Conservation (phyloP, 1,140 invertebrate genomes). For the Drosophila ohnishii region DNA sequence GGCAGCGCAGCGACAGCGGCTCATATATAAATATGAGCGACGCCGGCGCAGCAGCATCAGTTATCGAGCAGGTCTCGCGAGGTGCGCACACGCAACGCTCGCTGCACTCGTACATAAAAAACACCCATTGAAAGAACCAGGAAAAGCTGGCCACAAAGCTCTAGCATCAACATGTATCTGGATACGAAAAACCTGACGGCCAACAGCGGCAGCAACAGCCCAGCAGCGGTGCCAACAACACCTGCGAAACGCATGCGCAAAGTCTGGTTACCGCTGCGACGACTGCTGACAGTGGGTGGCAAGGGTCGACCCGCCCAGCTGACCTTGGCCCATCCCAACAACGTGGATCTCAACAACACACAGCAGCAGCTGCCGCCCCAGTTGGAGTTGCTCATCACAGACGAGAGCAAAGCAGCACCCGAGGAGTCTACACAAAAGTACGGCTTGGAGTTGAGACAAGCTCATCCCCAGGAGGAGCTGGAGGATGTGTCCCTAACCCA, state of each 20-base stretch:
- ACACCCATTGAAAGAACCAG: conserved; percentile 16
- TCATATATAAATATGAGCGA: conserved; percentile 82
- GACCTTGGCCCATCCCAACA: conserved; percentile 71
- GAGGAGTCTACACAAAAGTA: conserved; percentile 52
- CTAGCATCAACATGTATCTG: conserved; percentile 64
- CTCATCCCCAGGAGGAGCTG: conserved; percentile 30
- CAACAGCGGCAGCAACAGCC: conserved; percentile 28
- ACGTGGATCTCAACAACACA: conserved; percentile 80
- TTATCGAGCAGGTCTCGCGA: conserved; percentile 79
- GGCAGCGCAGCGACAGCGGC: conserved; percentile 69
- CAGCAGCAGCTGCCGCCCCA: conserved; percentile 22
- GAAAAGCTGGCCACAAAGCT: conserved; percentile 40
- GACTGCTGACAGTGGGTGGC: conserved; percentile 67
- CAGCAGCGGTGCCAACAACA: conserved; percentile 20
- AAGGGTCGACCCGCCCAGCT: conserved; percentile 46
- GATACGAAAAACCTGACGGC: conserved; percentile 77
- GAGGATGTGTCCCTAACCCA: conserved; percentile 44
- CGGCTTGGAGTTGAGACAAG: conserved; percentile 32
- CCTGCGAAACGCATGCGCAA: conserved; percentile 61
- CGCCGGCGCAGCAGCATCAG: conserved; percentile 80
- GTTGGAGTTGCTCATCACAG: conserved; percentile 6
- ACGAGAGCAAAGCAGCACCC: conserved; percentile 51
- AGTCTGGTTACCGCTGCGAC: conserved; percentile 71
- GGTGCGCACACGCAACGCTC: conserved; percentile 78
- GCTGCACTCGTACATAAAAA: conserved; percentile 21